These are phyloP conservation scores for Tautogolabrus adspersus DNA, from an alignment of 2,113 vertebrate species.

Conservation along the genomic window DNA sequence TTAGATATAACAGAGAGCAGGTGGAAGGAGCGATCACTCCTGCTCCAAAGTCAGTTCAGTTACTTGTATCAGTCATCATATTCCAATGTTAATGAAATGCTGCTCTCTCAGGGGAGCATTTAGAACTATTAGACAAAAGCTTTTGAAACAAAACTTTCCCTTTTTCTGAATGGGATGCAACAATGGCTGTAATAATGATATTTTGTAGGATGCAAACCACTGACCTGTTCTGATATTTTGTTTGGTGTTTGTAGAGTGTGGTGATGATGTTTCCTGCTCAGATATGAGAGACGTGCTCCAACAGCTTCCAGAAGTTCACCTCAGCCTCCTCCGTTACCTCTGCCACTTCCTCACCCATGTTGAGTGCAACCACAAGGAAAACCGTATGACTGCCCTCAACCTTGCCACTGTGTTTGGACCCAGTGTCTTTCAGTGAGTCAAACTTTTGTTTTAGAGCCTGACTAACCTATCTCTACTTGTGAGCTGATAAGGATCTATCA, in stretches of 20 bases:
- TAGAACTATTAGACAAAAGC: neutral
- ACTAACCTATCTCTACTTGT: too few species aligned
- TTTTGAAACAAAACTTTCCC: neutral
- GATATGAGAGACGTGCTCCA: constrained; percentile 84
- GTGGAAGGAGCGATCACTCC: constrained; percentile 7
- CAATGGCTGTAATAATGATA: neutral
- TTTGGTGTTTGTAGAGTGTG: constrained; percentile 64
- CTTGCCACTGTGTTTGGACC: constrained; percentile 94
- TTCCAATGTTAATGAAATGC: neutral
- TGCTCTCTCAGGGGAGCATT: neutral
- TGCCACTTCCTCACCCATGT: constrained; percentile 91
- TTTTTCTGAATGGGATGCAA: neutral
- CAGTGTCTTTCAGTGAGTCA: constrained; percentile 93
- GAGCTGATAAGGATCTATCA: too few species aligned
- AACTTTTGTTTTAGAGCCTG: neutral
- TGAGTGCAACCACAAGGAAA: constrained; percentile 86
- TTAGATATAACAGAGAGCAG: constrained; percentile 42
- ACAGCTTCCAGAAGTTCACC: constrained; percentile 88
- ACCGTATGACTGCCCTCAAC: constrained; percentile 91
- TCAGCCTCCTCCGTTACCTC: constrained; percentile 89
- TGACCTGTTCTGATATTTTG: neutral
- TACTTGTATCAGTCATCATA: neutral
- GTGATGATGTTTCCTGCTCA: constrained; percentile 78
- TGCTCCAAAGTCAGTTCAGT: neutral
- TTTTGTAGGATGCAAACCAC: neutral